Evolutionary conservation across 2,113 vertebrate species (phyloP), one percentile per base, ranked within the genome.

Genomic region (Myocastor coypus): DNA sequence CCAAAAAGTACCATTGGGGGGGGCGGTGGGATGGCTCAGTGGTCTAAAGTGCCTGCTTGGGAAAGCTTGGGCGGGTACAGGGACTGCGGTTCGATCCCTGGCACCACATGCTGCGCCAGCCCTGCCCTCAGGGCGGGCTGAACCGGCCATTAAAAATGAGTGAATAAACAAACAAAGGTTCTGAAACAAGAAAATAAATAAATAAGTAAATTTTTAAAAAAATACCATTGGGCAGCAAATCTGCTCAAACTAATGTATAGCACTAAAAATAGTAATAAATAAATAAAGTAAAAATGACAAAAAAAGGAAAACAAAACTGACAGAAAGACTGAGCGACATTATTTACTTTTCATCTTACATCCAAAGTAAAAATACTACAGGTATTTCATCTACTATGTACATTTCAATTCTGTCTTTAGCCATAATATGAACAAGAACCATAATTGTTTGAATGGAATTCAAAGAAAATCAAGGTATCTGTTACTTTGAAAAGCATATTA

Each of bases 381-480:
- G n/a, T 71, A 63, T 73, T 80, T 93, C 30, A 93, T 69, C 12
- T 14, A 63, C 50, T 10, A 85, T 75, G 3, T 75, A 57, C 55
- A 81, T 75, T 5, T 91, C 34, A 63, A 82, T 55, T 24, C 66
- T 89, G n/a, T 46, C 24, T 64, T 40, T 0, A 85, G 52, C 34
- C 1, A 12, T 86, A 89, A 57, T 20, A 84, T 4, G 5, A 89
- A 13, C 52, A 9, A 89, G 63, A 91, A 77, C 3, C 30, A 55
- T 69, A n/a, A n/a, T n/a, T n/a, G n/a, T 69, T 88, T 91, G 4
- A 26, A 61, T 88, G 46, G 85, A 93, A 82, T 85, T 95, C 40
- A 77, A 6, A n/a, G 24, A 46, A 84, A 93, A 84, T 84, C n/a
- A 46, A 93, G 87, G 34, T 83, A 69, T 61, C 85, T 42, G 78